These are phyloP conservation scores for Clavelina lepadiformis DNA, from an alignment of 23 tunicate species.

Conservation along the genomic window DNA sequence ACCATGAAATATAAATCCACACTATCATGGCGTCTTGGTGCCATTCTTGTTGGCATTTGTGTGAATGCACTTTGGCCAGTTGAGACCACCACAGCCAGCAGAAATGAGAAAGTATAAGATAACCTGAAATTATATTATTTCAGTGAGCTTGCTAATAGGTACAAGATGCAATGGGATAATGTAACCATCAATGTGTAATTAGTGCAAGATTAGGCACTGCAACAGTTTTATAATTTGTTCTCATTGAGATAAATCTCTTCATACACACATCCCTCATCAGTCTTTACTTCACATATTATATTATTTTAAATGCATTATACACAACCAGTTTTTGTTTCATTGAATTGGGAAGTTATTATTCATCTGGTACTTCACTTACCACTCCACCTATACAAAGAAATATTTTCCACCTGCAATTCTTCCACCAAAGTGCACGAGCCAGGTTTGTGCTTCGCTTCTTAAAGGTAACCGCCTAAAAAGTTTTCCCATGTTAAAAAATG, in stretches of 20 bases:
- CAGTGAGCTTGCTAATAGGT: not conserved
- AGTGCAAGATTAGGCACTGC: too few species aligned
- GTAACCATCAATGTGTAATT: too few species aligned
- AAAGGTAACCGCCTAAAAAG: conserved; percentile 59
- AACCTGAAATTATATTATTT: conserved; percentile 16
- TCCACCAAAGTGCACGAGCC: conserved; percentile 59
- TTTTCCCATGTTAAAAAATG: not conserved
- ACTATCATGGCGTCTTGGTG: too few species aligned
- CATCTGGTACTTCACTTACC: too few species aligned
- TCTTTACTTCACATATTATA: too few species aligned
- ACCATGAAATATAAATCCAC: too few species aligned
- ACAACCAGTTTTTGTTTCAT: too few species aligned
- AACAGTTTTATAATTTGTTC: too few species aligned
- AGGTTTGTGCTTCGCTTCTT: conserved; percentile 62
- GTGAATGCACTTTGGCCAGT: conserved; percentile 57
- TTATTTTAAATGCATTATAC: too few species aligned
- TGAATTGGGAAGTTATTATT: too few species aligned
- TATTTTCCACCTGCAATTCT: conserved; percentile 48
- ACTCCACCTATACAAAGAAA: conserved; percentile 26
- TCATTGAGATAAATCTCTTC: too few species aligned
- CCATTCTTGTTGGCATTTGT: not conserved
- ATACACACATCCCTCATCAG: too few species aligned
- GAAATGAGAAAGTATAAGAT: conserved; percentile 46
- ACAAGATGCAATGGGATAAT: not conserved
- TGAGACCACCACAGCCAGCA: conserved; percentile 65